Percentiles rank a stretch among this genome's conserved stretches.
phyloP scores from a whole-genome alignment of 1,140 invertebrate genomes.

The Drosophila nasuta region DNA sequence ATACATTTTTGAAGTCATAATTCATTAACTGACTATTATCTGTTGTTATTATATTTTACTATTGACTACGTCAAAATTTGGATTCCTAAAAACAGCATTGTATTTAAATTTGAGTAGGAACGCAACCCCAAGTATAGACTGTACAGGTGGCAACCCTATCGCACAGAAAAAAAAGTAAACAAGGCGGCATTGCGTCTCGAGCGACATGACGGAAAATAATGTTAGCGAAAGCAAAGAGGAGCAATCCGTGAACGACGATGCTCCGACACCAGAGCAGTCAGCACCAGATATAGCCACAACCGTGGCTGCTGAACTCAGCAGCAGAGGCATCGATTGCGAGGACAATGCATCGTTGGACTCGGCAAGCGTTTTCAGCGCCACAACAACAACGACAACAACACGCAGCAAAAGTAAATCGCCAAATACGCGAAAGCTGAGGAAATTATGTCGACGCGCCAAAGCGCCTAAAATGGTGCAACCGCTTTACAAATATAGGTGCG shows the following conservation, averaged over 20 bases:
- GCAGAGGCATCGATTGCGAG: conserved; percentile 28
- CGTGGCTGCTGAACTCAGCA: background rate
- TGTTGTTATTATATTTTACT: background rate
- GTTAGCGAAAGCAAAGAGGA: conserved; percentile 39
- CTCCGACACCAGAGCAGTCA: background rate
- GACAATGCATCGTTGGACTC: conserved; percentile 84
- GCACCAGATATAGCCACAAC: background rate
- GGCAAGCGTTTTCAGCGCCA: conserved; percentile 91
- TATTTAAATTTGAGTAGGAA: background rate
- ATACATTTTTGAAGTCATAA: too few relatives aligned
- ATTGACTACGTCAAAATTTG: too few relatives aligned
- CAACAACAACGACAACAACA: conserved; percentile 93
- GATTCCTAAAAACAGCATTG: too few relatives aligned
- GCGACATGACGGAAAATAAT: conserved; percentile 39
- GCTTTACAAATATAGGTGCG: conserved; percentile 91
- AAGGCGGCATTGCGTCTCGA: conserved; percentile 16
- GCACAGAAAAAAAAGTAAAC: conserved; percentile 41
- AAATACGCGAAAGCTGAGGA: conserved; percentile 88
- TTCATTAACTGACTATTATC: too few relatives aligned
- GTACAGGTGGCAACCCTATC: conserved; percentile 25
- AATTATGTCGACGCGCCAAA: conserved; percentile 86
- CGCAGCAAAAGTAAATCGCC: conserved; percentile 96
- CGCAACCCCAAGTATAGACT: background rate
- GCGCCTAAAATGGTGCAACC: conserved; percentile 89
- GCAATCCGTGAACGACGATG: conserved; percentile 6